Conservation (phyloP, 2,797 vertebrate genomes). For the Glossophaga mutica region DNA sequence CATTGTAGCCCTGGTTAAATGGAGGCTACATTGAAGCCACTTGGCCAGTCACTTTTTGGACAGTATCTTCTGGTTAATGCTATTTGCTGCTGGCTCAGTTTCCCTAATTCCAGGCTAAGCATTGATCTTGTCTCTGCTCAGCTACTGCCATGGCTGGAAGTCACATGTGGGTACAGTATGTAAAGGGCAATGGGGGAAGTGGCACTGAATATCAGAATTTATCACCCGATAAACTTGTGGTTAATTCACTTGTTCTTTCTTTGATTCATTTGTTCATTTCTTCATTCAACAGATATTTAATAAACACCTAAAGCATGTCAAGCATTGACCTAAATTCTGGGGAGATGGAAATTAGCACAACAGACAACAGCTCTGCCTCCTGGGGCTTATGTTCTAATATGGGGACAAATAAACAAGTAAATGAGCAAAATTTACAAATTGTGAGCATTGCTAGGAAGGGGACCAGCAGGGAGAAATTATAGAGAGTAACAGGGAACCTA, state of each 20-base stretch:
- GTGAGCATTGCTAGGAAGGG: not conserved
- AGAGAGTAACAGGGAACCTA: not conserved
- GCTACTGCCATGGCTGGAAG: not conserved
- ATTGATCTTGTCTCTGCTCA: not conserved
- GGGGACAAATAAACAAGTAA: not conserved
- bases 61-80: not conserved
- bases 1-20: not conserved
- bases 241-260: not conserved
- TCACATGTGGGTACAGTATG: not conserved
- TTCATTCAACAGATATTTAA: not conserved
- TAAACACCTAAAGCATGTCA: not conserved
- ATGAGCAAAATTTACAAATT: not conserved
- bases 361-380: not conserved
- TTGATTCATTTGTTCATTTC: not conserved
- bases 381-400: not conserved
- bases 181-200: not conserved
- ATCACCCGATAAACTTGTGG: not conserved
- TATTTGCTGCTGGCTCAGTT: not conserved
- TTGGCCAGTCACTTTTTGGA: not conserved
- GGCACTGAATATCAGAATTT: not conserved
- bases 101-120: not conserved
- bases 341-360: not conserved
- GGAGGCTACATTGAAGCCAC: not conserved
- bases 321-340: conserved; percentile 27
- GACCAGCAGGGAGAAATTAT: not conserved